Evolutionary conservation across 1,140 invertebrate species (phyloP).

Genomic region (Heliconius hermathena): DNA sequence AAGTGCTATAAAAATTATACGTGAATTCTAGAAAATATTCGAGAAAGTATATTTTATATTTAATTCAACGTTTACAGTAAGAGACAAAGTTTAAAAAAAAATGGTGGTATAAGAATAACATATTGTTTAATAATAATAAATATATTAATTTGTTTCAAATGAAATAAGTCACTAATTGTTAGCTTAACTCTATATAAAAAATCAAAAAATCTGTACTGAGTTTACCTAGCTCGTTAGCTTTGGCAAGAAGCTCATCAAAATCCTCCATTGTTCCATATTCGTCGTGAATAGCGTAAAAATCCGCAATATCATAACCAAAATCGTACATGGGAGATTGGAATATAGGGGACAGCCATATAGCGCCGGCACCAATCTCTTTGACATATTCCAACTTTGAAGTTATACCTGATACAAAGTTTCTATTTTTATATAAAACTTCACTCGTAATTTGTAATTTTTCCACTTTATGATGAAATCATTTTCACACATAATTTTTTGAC

Average conservation of each 20-base stretch:
- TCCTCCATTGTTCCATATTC: slow-evolving; percentile 88
- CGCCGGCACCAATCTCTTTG: slow-evolving; percentile 81
- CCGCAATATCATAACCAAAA: slow-evolving; percentile 86
- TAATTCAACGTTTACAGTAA: no score
- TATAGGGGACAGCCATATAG: slow-evolving; percentile 88
- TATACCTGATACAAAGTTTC: slow-evolving; percentile 67
- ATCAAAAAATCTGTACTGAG: background rate
- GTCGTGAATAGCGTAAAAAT: slow-evolving; percentile 87
- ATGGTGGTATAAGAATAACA: no score
- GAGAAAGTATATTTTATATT: background rate
- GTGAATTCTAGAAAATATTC: background rate
- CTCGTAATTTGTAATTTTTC: background rate
- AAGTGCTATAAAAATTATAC: background rate
- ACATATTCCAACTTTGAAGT: slow-evolving; percentile 79
- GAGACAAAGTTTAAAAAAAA: no score
- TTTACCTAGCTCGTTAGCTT: slow-evolving; percentile 80
- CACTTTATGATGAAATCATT: background rate
- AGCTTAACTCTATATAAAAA: no score
- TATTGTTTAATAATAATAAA: no score
- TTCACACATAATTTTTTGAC: background rate
- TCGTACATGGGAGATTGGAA: slow-evolving; percentile 86
- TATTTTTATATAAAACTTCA: background rate
- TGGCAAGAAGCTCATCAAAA: slow-evolving; percentile 84
- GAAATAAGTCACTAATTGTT: no score
- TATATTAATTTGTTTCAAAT: no score